phyloP scores from a whole-genome alignment of 2,888 invertebrate genomes.

The Macrophya alboannulata region DNA sequence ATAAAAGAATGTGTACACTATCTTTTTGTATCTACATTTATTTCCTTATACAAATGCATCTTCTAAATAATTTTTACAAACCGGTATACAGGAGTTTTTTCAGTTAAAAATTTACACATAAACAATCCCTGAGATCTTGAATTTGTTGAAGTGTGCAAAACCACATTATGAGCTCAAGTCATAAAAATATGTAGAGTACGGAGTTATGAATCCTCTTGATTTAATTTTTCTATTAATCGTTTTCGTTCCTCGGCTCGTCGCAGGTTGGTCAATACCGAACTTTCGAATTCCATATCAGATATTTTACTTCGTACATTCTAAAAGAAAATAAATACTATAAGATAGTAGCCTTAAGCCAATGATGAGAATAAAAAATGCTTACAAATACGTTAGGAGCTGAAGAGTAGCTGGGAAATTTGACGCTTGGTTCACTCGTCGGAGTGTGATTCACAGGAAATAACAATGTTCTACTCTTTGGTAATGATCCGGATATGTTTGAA shows the following conservation, averaged over 20 bases:
- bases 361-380: slow-evolving; percentile 56
- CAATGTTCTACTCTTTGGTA: slow-evolving; percentile 40
- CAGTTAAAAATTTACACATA: background rate
- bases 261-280: slow-evolving; percentile 89
- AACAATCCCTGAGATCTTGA: slow-evolving; percentile 36
- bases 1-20: slow-evolving; percentile 6
- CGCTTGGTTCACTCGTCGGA: slow-evolving; percentile 51
- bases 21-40: slow-evolving; percentile 22
- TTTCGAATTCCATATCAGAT: slow-evolving; percentile 90
- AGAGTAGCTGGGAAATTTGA: slow-evolving; percentile 68
- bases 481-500: slow-evolving; percentile 22
- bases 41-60: slow-evolving; percentile 25
- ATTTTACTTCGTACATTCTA: slow-evolving; percentile 61
- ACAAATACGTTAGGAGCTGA: slow-evolving; percentile 73
- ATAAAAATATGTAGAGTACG: background rate
- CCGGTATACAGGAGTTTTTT: background rate
- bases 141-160: background rate
- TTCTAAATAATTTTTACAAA: background rate
- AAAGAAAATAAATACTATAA: slow-evolving; percentile 23
- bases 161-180: background rate
- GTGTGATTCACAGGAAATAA: slow-evolving; percentile 33
- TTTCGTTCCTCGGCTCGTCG: slow-evolving; percentile 94
- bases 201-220: slow-evolving; percentile 81
- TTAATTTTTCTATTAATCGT: slow-evolving; percentile 87
- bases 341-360: slow-evolving; percentile 24